phyloP scores from a whole-genome alignment of 2,888 invertebrate genomes.

The Halictus ligatus region DNA sequence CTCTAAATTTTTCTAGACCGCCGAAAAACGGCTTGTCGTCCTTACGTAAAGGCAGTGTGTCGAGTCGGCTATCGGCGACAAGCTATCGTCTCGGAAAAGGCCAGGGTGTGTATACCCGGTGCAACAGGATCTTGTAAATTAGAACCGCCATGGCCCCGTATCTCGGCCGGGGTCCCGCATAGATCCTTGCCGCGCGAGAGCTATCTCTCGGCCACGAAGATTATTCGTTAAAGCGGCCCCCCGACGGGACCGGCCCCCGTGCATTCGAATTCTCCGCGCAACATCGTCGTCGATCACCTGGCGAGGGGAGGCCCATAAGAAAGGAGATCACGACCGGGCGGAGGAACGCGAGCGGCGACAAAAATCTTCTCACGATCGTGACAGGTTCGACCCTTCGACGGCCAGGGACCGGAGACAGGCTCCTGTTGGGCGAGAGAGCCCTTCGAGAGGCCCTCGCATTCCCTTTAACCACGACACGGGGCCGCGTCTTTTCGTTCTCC shows the following conservation, averaged over 20 bases:
- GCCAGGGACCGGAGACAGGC: constrained; percentile 41
- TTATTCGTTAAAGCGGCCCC: constrained; percentile 44
- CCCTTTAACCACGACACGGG: constrained; percentile 53
- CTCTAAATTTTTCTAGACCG: constrained; percentile 4
- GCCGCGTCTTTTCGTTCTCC: constrained; percentile 36
- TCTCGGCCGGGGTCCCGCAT: constrained; percentile 21
- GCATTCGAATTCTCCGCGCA: constrained; percentile 43
- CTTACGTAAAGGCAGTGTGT: constrained; percentile 4
- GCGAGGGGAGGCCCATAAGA: constrained; percentile 31
- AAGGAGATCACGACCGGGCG: constrained; percentile 57
- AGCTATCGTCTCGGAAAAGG: constrained; percentile 6
- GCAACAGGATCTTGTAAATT: constrained; percentile 49
- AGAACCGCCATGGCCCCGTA: constrained; percentile 18
- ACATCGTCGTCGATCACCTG: constrained; percentile 48
- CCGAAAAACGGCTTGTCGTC: neutral
- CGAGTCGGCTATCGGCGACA: neutral
- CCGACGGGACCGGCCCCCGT: constrained; percentile 1
- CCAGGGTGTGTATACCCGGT: neutral
- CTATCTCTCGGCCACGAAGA: constrained; percentile 32
- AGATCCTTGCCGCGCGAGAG: constrained; percentile 24
- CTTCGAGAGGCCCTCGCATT: constrained; percentile 37
- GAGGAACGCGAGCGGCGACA: constrained; percentile 43
- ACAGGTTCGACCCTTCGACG: constrained; percentile 64
- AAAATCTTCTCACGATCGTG: constrained; percentile 68
- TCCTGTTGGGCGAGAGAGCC: constrained; percentile 46